These are phyloP conservation scores for Barbus barbus DNA, from an alignment of 2,113 vertebrate species.

Conservation along the genomic window DNA sequence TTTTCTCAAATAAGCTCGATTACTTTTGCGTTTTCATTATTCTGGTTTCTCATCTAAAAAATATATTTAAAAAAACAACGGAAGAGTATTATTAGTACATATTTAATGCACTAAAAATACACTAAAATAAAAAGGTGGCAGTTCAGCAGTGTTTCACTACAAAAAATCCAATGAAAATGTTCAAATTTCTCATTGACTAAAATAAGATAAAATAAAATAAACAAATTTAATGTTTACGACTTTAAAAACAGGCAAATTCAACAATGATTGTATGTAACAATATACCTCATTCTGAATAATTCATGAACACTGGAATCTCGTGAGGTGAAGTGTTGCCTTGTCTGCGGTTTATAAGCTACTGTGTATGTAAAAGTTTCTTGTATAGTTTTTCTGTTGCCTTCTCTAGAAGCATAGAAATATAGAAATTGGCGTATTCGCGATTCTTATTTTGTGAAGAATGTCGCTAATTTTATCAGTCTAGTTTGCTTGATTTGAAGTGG, in stretches of 20 bases:
- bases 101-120: no score
- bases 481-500: background rate
- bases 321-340: background rate
- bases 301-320: background rate
- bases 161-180: background rate
- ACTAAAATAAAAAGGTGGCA: background rate
- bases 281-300: background rate
- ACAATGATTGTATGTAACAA: no score
- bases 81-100: no score
- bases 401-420: background rate
- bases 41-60: background rate
- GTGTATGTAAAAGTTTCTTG: background rate
- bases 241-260: background rate
- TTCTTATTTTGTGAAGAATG: background rate
- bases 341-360: background rate
- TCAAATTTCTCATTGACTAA: background rate
- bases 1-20: conserved; percentile 8
- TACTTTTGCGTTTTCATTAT: background rate
- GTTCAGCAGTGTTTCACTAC: background rate
- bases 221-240: background rate
- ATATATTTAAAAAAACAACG: no score
- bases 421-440: no score
- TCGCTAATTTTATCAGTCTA: background rate
- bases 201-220: background rate
- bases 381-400: background rate